Base-by-base conservation (phyloP, 1,140 invertebrate species). In the Leucophenga varia region DNA sequence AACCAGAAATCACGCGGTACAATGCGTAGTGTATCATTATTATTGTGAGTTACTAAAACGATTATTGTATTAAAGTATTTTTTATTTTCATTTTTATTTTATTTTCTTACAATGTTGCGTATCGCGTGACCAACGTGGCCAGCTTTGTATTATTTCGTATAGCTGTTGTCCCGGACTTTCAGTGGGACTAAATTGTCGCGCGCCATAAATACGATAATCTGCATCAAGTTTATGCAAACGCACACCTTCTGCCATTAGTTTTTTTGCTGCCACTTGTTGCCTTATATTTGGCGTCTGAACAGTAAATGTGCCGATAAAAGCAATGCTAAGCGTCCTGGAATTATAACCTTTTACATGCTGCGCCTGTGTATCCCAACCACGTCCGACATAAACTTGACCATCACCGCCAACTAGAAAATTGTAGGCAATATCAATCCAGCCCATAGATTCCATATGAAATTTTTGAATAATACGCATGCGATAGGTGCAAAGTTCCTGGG, bases 351-450 rank as follows among this genome's bases (percentile, higher is more conserved):
- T 74, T 0, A 84, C 82, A 55, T 88, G 86, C 2, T 83, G 79
- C 0, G 86, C 86, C 4, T 80, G 65, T 7, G 69, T 70, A 49
- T 82, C 79, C 86, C 86, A 89, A 1, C 85, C 86, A 13, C 80
- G 75, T 1, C 84, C 87, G 64, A 82, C 82, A 72, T 87, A 89
- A 1, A 82, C 80, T 2, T 79, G 79, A 0, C 87, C 87, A 61
- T 89, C 86, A 19, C 85, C 86, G 1, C 87, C 89, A 2, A 90
- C 78, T 2, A 91, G 65, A 58, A 91, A 93, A 61, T 86, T 91
- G 55, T 88, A 88, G 0, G 32, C 83, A 25, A 87, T 86, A 52
- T 87, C 86, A 14, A 64, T 63, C 79, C 80, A 78, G 1, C 72
- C 60, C 8, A 73, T 73, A 0, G 57, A 61, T 36, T 82, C 78